phyloP scores from a whole-genome alignment of 2,888 invertebrate genomes.

The Zygogramma bicolorata region DNA sequence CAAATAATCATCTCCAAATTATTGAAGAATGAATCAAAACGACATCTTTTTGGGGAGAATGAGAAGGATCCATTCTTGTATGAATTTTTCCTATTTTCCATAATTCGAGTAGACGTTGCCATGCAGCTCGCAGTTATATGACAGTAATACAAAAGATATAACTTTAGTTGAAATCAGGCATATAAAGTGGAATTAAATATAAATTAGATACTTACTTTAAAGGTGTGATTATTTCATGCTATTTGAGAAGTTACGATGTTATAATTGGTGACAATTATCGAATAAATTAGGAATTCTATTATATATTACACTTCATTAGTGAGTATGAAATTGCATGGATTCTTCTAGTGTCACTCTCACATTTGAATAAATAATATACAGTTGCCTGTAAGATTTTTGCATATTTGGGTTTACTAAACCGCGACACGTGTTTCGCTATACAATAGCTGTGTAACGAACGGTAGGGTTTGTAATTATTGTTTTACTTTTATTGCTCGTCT shows the following conservation, averaged over 20 bases:
- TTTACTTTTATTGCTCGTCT: no score
- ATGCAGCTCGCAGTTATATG: neutral
- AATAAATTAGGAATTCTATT: neutral
- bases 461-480: no score
- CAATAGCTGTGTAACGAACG: no score
- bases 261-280: slow-evolving; percentile 17
- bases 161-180: slow-evolving; percentile 1
- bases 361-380: neutral
- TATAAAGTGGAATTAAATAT: slow-evolving; percentile 6
- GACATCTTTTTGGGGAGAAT: no score
- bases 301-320: neutral
- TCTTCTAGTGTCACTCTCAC: neutral
- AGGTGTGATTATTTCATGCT: slow-evolving; percentile 12
- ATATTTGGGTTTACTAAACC: no score
- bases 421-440: no score
- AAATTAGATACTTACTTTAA: slow-evolving; percentile 8
- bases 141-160: neutral
- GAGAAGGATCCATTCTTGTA: no score
- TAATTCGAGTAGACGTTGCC: no score
- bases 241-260: slow-evolving; percentile 3
- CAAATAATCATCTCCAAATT: no score
- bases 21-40: no score
- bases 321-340: neutral
- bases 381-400: no score
- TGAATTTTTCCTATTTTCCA: no score